Evolutionary conservation across 2,797 vertebrate species (phyloP), one percentile per base, ranked within the genome.

Genomic region (Chiroxiphia lanceolata): DNA sequence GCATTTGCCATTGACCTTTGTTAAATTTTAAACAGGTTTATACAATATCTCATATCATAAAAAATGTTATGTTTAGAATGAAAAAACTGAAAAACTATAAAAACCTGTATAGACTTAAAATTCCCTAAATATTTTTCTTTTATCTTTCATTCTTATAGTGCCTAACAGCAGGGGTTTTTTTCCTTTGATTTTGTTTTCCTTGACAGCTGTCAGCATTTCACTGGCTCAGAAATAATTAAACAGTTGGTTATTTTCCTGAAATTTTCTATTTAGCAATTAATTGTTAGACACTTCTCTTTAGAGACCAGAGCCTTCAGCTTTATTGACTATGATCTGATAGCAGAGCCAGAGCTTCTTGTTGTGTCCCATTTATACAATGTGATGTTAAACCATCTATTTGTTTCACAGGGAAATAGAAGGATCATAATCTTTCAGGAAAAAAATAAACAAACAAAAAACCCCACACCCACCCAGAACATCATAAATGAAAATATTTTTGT

Each of bases 191-290:
- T 85, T 67, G 36, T 77, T 84, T 87, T 89, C 13, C 36, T 74
- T 90, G 88, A 72, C 51, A 93, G 51, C 67, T 92, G 80, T 90
- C 92, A 97, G 53, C 40, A 60, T 96, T 95, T 94, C 19, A 9
- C 25, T 89, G 56, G 22, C 40, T 94, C 67, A 72, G 61, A 95
- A 93, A 90, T 84, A 91, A 88, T 74, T 92, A 69, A 90, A 68
- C 10, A 81, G 54, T 89, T 75, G 17, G 38, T 56, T 88, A 31
- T 95, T 95, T 91, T 81, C 77, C 63, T 84, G 63, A 94, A 69
- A 90, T 84, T 79, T 92, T 42, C 51, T 88, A 19, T 70, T 95
- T 84, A 79, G 36, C 63, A 65, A 59, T 60, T 93, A 76, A 53
- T n/a, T 90, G 74, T 87, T 74, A 76, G 14, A 45, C 20, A 22